Percentiles rank a stretch among this genome's conserved stretches.
These are phyloP conservation scores for Pachyseris speciosa DNA, from an alignment of 64 coral and sea anemone species.

Conservation along the genomic window DNA sequence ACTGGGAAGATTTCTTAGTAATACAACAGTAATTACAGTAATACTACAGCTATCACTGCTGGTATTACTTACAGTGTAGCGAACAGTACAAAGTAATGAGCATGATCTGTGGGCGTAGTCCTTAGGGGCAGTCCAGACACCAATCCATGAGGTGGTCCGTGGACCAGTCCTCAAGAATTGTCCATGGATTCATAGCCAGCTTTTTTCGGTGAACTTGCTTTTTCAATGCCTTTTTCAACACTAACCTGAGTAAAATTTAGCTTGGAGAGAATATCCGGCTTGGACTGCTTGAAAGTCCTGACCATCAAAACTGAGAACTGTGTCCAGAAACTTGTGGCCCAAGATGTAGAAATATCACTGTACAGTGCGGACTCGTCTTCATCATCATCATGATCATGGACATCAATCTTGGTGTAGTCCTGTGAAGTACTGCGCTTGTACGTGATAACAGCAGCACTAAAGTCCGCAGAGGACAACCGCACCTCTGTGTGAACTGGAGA, in stretches of 20 bases:
- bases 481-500: constrained; percentile 15
- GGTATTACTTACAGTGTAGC: too few species aligned
- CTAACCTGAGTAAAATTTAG: constrained; percentile 88
- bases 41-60: too few species aligned
- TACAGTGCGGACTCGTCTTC: constrained; percentile 72
- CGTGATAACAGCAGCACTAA: constrained; percentile 19
- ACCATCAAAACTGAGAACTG: constrained; percentile 87
- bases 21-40: too few species aligned
- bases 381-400: constrained; percentile 58
- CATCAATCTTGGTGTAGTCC: constrained; percentile 29
- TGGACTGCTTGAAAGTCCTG: constrained; percentile 94
- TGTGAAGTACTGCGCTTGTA: constrained; percentile 28
- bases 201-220: too few species aligned
- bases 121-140: too few species aligned
- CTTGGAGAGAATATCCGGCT: constrained; percentile 92
- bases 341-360: constrained; percentile 67
- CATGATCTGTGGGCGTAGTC: too few species aligned
- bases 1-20: too few species aligned
- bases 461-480: not conserved
- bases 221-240: too few species aligned
- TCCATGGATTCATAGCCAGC: too few species aligned
- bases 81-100: too few species aligned
- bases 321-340: constrained; percentile 96
- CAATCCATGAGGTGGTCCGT: too few species aligned
- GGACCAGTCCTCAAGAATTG: too few species aligned